Evolutionary conservation across 2,888 invertebrate genomes (phyloP).

Genomic region (Flexamia atlantica): DNA sequence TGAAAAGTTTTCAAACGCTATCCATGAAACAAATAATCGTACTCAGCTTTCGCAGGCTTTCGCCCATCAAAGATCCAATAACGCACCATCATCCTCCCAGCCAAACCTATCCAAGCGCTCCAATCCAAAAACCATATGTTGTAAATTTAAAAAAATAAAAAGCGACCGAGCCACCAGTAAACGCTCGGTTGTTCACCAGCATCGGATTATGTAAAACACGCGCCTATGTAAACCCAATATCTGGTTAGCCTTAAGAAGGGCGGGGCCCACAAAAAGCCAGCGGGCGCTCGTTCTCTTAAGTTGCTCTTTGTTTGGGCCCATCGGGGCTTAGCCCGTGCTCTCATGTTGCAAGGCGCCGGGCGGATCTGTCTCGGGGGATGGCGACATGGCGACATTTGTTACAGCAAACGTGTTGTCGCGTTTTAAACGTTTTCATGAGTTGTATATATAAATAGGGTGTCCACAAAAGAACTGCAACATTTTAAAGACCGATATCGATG

Average conservation of each 20-base stretch:
- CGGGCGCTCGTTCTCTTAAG: conserved; percentile 57
- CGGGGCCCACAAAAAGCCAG: conserved; percentile 53
- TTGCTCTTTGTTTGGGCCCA: conserved; percentile 65
- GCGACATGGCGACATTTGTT: background rate
- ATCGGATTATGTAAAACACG: conserved; percentile 48
- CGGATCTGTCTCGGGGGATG: conserved; percentile 71
- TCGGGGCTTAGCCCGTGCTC: conserved; percentile 71
- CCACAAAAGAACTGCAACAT: too few relatives aligned
- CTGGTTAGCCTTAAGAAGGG: conserved; percentile 46
- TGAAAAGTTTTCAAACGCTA: too few relatives aligned
- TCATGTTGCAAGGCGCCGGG: conserved; percentile 70
- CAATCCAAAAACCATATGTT: too few relatives aligned
- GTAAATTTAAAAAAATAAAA: background rate
- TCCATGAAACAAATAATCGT: too few relatives aligned
- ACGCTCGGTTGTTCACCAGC: conserved; percentile 6
- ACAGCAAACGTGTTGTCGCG: too few relatives aligned
- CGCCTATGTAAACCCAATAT: conserved; percentile 51
- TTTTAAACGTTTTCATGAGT: too few relatives aligned
- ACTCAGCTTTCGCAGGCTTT: too few relatives aligned
- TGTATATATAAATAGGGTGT: too few relatives aligned
- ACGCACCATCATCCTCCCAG: too few relatives aligned
- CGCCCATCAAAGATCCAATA: too few relatives aligned
- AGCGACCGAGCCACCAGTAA: background rate
- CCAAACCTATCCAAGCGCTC: too few relatives aligned
- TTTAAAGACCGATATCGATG: too few relatives aligned